Conservation (phyloP, 2,797 vertebrate species). For the Dallia pectoralis region DNA sequence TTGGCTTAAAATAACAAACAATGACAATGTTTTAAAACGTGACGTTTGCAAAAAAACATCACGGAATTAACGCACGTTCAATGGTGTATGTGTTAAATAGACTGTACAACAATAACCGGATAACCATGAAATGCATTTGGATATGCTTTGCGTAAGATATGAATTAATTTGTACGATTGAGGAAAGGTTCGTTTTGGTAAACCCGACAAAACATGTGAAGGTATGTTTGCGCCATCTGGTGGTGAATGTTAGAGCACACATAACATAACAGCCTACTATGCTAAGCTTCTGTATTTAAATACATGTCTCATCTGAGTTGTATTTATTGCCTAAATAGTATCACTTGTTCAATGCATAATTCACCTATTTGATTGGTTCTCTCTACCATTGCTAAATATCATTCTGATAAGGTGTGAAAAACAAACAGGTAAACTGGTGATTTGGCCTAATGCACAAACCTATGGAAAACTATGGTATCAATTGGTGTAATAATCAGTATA, state of each 20-base stretch:
- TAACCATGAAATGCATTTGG: neutral
- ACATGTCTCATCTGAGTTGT: neutral
- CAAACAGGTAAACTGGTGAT: neutral
- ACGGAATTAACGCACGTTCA: neutral
- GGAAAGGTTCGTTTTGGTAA: too few relatives aligned
- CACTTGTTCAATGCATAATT: neutral
- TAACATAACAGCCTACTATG: too few relatives aligned
- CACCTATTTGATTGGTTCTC: neutral
- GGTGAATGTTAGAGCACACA: too few relatives aligned
- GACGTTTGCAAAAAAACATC: neutral
- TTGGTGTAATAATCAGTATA: too few relatives aligned
- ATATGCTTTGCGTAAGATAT: neutral
- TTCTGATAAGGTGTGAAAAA: neutral
- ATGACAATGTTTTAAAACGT: neutral
- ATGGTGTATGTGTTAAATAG: neutral
- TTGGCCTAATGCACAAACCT: neutral
- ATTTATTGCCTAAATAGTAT: neutral
- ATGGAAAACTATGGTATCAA: neutral
- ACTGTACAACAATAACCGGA: neutral
- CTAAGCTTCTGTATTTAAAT: neutral
- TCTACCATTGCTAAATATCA: neutral
- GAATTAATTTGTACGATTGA: too few relatives aligned
- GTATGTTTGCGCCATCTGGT: conserved; percentile 9
- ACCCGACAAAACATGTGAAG: neutral
- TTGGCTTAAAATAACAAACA: neutral